Evolutionary conservation across 2,797 vertebrate species (phyloP), one percentile per base, ranked within the genome.

Genomic region (Coracias cyanogaster): DNA sequence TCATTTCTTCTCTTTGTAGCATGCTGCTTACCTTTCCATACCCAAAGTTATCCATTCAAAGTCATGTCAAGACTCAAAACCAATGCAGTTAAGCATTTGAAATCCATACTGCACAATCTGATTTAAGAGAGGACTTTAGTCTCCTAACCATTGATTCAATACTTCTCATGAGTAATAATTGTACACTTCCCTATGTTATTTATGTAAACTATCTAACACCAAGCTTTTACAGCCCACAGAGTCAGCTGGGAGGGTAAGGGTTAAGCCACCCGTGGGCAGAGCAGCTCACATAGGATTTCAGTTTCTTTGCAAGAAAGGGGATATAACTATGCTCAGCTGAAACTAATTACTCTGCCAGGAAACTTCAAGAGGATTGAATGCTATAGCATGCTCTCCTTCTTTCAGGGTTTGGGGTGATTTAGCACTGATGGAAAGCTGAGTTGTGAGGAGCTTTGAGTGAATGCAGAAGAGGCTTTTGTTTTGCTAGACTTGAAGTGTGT

Each of bases 321-420:
- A 80, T 86, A 49, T 76, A 84, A 64, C 49, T 52, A 19, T 58
- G 52, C 62, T 93, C 52, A 67, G 60, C 77, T 83, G 86, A 91
- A 91, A 67, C 9, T 33, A 89, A 88, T 95, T 79, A 62, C 66
- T 88, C 61, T 94, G 52, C 82, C 78, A 94, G 43, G 25, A 55
- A 35, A 62, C 10, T 60, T 29, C 61, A 79, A 77, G 69, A 90
- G 28, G 55, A 86, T 45, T 87, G 85, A 90, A 54, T 77, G 71
- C 57, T 86, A 20, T 18, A 79, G 33, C 22, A 39, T 85, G 35
- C 29, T 37, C n/a, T 93, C 12, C 22, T 93, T 26, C 62, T 92
- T 67, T 89, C 77, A 85, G 55, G 48, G 48, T 93, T 90, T 91
- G 66, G 33, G 41, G 48, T 96, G 77, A 87, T 90, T 82, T 95